These are phyloP conservation scores for Halichondria panicea DNA, from an alignment of 37 sponge, comb jelly and placozoan species.

Conservation along the genomic window DNA sequence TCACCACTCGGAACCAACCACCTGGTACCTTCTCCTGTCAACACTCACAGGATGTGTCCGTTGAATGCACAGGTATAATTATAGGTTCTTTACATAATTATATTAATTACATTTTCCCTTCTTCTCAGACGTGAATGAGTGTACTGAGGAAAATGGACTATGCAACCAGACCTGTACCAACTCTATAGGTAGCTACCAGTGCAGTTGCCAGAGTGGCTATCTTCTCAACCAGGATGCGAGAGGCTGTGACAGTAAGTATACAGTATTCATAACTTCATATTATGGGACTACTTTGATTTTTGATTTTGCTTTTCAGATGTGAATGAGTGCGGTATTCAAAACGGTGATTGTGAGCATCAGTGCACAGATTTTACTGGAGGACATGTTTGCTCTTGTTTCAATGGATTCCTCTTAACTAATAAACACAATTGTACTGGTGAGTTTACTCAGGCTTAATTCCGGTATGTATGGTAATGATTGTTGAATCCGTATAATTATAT, in stretches of 20 bases:
- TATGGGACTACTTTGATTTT: not conserved
- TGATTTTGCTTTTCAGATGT: slow-evolving; percentile 16
- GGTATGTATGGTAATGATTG: not conserved
- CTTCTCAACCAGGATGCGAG: too few relatives aligned
- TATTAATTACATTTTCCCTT: too few relatives aligned
- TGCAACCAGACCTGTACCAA: too few relatives aligned
- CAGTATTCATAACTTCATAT: not conserved
- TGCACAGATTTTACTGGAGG: slow-evolving; percentile 36
- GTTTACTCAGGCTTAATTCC: not conserved
- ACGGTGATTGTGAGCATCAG: slow-evolving; percentile 35
- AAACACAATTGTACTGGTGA: not conserved
- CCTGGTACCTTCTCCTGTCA: not conserved
- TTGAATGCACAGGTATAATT: not conserved
- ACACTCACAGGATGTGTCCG: not conserved
- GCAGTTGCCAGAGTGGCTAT: too few relatives aligned
- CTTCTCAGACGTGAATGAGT: too few relatives aligned
- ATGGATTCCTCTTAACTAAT: slow-evolving; percentile 13
- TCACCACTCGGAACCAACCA: too few relatives aligned
- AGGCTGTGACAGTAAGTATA: too few relatives aligned
- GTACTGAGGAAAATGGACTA: too few relatives aligned
- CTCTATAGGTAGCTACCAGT: too few relatives aligned
- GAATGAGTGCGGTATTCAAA: slow-evolving; percentile 23
- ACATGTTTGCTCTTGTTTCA: slow-evolving; percentile 15
- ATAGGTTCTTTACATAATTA: not conserved
- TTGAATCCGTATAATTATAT: not conserved